These are phyloP conservation scores for Dione juno DNA, from an alignment of 2,888 invertebrate genomes.

Conservation along the genomic window DNA sequence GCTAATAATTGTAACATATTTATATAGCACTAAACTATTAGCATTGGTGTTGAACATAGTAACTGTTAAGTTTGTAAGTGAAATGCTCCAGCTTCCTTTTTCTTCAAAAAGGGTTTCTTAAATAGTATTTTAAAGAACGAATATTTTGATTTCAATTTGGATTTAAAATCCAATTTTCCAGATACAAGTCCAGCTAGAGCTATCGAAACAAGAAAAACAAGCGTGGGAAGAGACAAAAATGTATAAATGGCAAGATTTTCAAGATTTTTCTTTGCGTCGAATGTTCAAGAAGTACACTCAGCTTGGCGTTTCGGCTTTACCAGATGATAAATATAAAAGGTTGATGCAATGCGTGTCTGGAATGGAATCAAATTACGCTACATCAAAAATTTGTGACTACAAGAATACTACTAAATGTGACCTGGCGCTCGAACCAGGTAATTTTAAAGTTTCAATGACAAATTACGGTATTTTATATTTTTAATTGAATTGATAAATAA, in stretches of 20 bases:
- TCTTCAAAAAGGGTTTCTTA: no score
- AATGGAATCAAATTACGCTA: constrained; percentile 91
- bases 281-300: constrained; percentile 90
- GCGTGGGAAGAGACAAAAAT: constrained; percentile 86
- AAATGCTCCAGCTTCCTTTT: no score
- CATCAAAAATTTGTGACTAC: constrained; percentile 90
- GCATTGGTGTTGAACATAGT: no score
- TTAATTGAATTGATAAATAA: no score
- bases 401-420: constrained; percentile 86
- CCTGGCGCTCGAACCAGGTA: constrained; percentile 89
- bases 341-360: constrained; percentile 85
- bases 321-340: constrained; percentile 86
- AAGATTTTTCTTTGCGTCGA: constrained; percentile 86
- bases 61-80: no score
- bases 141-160: no score
- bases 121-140: no score
- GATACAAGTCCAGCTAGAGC: constrained; percentile 71
- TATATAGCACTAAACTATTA: no score
- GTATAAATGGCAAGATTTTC: constrained; percentile 89
- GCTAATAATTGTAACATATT: no score
- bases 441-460: no score
- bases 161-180: no score
- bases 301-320: constrained; percentile 88
- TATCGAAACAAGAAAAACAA: constrained; percentile 83
- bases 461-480: no score